phyloP scores from a whole-genome alignment of 2,797 vertebrate species.

The Sebastolobus alascanus region DNA sequence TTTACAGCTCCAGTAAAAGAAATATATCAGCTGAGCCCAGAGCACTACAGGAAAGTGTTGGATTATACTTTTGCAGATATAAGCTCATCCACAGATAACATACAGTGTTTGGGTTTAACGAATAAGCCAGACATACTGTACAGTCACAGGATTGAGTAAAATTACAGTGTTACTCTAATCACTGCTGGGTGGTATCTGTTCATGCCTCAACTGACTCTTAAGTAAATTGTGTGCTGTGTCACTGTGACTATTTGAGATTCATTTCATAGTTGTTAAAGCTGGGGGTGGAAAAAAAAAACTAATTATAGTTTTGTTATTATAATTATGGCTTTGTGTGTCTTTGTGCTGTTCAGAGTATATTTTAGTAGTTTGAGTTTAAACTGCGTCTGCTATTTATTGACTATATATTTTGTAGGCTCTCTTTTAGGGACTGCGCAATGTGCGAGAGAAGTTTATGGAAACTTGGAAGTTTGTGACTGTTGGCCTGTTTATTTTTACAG shows the following conservation, averaged over 20 bases:
- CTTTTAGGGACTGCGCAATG: constrained; percentile 9
- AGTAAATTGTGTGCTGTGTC: constrained; percentile 3
- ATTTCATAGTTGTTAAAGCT: constrained; percentile 23
- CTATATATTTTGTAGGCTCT: constrained; percentile 6
- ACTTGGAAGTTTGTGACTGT: constrained; percentile 28
- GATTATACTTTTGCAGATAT: constrained; percentile 4
- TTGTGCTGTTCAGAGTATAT: not conserved
- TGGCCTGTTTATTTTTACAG: constrained; percentile 36
- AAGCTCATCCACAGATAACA: constrained; percentile 13
- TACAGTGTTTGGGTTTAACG: constrained; percentile 10
- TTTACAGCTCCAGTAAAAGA: constrained; percentile 3
- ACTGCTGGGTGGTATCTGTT: constrained; percentile 35
- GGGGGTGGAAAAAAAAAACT: not conserved
- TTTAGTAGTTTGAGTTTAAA: constrained; percentile 26
- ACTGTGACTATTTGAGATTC: constrained; percentile 12
- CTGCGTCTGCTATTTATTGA: constrained; percentile 3
- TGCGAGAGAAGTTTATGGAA: constrained; percentile 39
- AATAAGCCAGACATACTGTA: constrained; percentile 9
- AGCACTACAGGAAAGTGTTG: constrained; percentile 11
- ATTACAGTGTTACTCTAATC: constrained; percentile 35
- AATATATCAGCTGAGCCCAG: constrained; percentile 8
- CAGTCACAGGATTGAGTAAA: constrained; percentile 30
- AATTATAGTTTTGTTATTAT: constrained; percentile 44
- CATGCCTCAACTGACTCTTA: constrained; percentile 14
- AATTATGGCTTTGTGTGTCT: constrained; percentile 37